These are phyloP conservation scores for Eueides isabella DNA, from an alignment of 1,140 invertebrate genomes.

Conservation along the genomic window DNA sequence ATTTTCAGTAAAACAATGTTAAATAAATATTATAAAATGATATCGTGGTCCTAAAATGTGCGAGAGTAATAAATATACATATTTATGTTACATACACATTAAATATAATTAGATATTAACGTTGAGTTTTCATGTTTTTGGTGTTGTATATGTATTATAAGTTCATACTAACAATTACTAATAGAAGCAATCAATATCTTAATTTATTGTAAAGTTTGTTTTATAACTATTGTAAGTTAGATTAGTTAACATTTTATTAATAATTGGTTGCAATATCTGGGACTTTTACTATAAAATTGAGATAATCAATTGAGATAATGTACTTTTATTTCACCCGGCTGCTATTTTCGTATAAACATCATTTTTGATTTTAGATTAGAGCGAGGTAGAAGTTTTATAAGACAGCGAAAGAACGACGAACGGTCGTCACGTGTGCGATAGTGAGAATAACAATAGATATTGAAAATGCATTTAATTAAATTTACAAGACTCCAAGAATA, in stretches of 20 bases:
- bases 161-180: background rate
- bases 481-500: background rate
- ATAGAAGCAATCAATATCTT: slow-evolving; percentile 3
- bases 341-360: no score
- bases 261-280: slow-evolving; percentile 45
- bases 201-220: slow-evolving; percentile 43
- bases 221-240: slow-evolving; percentile 38
- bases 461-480: background rate
- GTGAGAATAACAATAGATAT: background rate
- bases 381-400: no score
- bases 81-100: background rate
- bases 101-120: background rate
- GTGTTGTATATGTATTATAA: background rate
- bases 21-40: background rate
- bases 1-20: background rate
- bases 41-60: background rate
- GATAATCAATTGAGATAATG: slow-evolving; percentile 44
- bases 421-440: background rate
- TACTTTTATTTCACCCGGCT: background rate
- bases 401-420: background rate
- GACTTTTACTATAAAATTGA: slow-evolving; percentile 41
- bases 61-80: background rate
- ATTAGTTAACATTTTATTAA: slow-evolving; percentile 28
- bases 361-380: background rate
- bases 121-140: background rate